Percentiles rank a stretch among this genome's conserved stretches.
Evolutionary conservation across 2,797 vertebrate genomes (phyloP).

Genomic region (Ciconia nigra): DNA sequence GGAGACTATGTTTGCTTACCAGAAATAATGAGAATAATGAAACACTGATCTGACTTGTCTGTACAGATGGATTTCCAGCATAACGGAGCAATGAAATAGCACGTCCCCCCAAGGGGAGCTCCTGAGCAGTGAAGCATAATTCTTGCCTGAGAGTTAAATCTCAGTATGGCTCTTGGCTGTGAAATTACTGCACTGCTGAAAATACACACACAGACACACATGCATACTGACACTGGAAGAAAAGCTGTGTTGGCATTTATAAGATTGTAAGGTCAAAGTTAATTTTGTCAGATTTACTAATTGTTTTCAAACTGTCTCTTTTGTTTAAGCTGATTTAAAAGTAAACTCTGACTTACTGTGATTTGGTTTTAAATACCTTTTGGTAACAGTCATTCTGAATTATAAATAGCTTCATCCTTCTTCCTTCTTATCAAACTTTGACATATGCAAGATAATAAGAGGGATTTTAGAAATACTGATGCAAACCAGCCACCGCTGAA

Average conservation of each 20-base stretch:
- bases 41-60: neutral
- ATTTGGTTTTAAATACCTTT: constrained; percentile 63
- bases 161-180: neutral
- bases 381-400: constrained; percentile 52
- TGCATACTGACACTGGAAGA: neutral
- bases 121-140: neutral
- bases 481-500: constrained; percentile 62
- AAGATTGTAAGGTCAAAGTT: constrained; percentile 43
- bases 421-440: constrained; percentile 71
- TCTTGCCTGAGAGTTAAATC: neutral
- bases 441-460: constrained; percentile 66
- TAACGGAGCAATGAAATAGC: neutral
- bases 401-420: constrained; percentile 67
- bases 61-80: neutral
- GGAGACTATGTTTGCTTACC: neutral
- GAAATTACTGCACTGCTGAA: neutral
- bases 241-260: constrained; percentile 1
- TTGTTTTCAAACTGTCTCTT: constrained; percentile 48
- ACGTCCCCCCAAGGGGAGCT: neutral
- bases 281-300: constrained; percentile 52
- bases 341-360: constrained; percentile 26
- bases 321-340: constrained; percentile 57
- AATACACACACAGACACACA: neutral
- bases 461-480: constrained; percentile 67
- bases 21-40: constrained; percentile 13